Evolutionary conservation across 1,140 invertebrate genomes (phyloP), one percentile per base, ranked within the genome.

Genomic region (Caenorhabditis briggsae): DNA sequence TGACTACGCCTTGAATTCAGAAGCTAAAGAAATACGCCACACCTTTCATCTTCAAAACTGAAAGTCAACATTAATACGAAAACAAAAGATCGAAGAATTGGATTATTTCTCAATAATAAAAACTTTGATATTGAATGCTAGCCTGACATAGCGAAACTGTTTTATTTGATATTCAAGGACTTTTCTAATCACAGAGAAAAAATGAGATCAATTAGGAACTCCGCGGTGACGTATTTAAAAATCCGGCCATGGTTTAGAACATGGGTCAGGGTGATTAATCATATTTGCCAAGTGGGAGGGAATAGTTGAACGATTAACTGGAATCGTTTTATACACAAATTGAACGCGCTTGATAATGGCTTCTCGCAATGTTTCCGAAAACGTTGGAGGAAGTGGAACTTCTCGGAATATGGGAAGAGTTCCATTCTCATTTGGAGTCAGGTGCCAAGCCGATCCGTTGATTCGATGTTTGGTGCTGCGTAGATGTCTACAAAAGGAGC

Each of bases 191-290:
- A 33, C 33, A 33, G 33, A 33, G 33, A 33, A 33, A n/a, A 33
- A 33, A 33, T 33, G 33, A 33, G 1, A 33, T 33, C 33, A 33
- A 33, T 33, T 33, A 33, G 33, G 33, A 33, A 2, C 33, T 33
- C 33, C 33, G 33, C 3, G 33, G 33, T 33, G 33, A 33, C 3
- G 33, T 33, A 33, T 33, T 46, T 25, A 70, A 46, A 70, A 70
- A 9, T 43, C 0, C 5, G 33, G 14, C 64, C 64, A 70, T 41
- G 12, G 3, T 20, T 70, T 9, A 46, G 43, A 7, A 25, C 64
- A 70, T n/a, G 64, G 64, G n/a, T 70, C 64, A 11, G 64, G 64
- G 18, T 70, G 64, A n/a, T 41, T 43, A 46, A 70, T 70, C 41
- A 46, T 70, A 3, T 18, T 5, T 46, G n/a, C 5, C 23, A 70